These are phyloP conservation scores for Spatulosminthurus flaviceps DNA, from an alignment of 2,888 invertebrate species.

Conservation along the genomic window DNA sequence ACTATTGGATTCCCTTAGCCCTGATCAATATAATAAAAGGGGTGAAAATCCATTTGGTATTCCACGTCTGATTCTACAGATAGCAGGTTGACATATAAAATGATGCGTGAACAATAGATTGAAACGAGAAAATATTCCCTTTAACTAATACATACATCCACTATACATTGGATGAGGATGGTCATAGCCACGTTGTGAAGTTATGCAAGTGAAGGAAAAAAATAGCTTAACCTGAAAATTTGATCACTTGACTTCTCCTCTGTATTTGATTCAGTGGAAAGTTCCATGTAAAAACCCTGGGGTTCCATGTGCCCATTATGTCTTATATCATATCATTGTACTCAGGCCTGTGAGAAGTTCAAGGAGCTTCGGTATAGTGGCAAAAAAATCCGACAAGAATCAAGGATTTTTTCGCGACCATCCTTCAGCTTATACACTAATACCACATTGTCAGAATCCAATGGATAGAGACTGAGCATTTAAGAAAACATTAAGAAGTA, in stretches of 20 bases:
- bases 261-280: not conserved
- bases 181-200: no score
- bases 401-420: not conserved
- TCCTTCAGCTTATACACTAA: no score
- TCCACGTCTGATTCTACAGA: conserved; percentile 48
- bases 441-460: not conserved
- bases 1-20: not conserved
- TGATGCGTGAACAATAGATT: conserved; percentile 52
- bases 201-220: not conserved
- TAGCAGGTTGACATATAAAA: conserved; percentile 51
- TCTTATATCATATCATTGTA: not conserved
- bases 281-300: not conserved
- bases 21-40: conserved; percentile 49
- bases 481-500: conserved; percentile 12
- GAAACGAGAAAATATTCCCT: conserved; percentile 46
- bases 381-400: not conserved
- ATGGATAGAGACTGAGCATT: not conserved
- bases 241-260: not conserved
- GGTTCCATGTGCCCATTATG: not conserved
- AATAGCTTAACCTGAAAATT: not conserved
- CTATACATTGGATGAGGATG: not conserved
- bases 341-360: not conserved
- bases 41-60: conserved; percentile 52
- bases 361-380: not conserved
- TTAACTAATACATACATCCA: not conserved